A percentile compares a stretch with the other conserved stretches of the same genome.
Evolutionary conservation across 2,797 vertebrate species (phyloP).

Genomic region (Tapera naevia): DNA sequence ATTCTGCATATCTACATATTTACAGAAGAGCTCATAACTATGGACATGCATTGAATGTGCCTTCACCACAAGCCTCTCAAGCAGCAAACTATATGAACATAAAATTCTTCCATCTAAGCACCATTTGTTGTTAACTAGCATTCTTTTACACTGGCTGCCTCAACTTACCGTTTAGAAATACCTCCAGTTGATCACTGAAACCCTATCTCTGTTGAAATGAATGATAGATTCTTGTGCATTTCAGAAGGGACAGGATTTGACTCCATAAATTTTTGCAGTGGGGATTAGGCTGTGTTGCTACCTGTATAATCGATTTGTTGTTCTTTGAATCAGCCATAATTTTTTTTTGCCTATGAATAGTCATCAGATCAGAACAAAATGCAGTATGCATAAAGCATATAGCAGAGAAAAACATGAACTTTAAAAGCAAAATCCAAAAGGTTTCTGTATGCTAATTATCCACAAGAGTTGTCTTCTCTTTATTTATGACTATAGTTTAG

Average conservation of each 20-base stretch:
- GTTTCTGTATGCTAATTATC: neutral
- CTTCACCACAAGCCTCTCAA: neutral
- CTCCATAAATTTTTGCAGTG: neutral
- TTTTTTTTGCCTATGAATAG: neutral
- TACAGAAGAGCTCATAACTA: neutral
- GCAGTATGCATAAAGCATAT: neutral
- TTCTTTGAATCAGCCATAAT: neutral
- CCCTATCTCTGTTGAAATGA: neutral
- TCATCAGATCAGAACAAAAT: neutral
- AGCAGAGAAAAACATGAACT: neutral
- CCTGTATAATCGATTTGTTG: neutral
- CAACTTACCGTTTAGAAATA: neutral
- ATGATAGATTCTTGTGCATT: neutral
- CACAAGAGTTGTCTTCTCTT: fast-evolving
- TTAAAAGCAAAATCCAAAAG: neutral
- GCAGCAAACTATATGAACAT: neutral
- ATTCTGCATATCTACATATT: neutral
- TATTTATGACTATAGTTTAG: neutral
- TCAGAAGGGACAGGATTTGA: neutral
- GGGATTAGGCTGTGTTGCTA: neutral
- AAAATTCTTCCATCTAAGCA: neutral
- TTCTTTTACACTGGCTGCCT: neutral
- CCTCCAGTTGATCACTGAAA: neutral
- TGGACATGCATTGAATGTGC: neutral
- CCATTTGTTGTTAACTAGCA: neutral